A percentile compares a stretch with the other conserved stretches of the same genome.
Evolutionary conservation across 2,888 invertebrate species (phyloP).

Genomic region (Nasonia oneida): DNA sequence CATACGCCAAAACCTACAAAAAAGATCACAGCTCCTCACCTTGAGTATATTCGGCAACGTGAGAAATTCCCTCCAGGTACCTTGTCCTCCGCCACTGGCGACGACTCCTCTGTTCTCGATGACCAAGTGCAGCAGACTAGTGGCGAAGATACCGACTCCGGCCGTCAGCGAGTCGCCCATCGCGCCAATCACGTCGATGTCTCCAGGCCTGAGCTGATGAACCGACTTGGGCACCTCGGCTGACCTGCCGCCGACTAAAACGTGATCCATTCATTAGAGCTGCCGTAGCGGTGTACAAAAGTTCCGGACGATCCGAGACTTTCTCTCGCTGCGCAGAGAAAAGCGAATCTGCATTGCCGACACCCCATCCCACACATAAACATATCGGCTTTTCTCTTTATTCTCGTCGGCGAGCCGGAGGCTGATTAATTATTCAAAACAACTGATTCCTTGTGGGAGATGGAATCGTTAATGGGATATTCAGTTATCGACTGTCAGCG

Average conservation of each 20-base stretch:
- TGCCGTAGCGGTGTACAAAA: background rate
- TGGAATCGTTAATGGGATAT: background rate
- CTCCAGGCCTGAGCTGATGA: slow-evolving; percentile 82
- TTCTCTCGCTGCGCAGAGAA: background rate
- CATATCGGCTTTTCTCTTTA: background rate
- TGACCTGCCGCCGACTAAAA: slow-evolving; percentile 69
- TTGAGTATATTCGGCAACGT: slow-evolving; percentile 88
- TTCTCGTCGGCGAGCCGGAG: background rate
- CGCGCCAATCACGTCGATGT: slow-evolving; percentile 82
- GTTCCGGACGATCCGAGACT: background rate
- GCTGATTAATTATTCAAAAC: background rate
- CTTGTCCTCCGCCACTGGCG: slow-evolving; percentile 82
- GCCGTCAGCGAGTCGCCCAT: slow-evolving; percentile 84
- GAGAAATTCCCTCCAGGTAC: slow-evolving; percentile 85
- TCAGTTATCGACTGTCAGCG: background rate
- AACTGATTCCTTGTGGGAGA: background rate
- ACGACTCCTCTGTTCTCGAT: slow-evolving; percentile 74
- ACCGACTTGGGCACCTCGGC: slow-evolving; percentile 80
- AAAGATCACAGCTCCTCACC: slow-evolving; percentile 69
- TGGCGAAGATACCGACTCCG: slow-evolving; percentile 81
- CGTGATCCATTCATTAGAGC: background rate
- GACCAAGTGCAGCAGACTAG: slow-evolving; percentile 77
- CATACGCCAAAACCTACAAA: too few relatives aligned
- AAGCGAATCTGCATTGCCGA: background rate
- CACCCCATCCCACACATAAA: background rate